Evolutionary conservation across 2,888 invertebrate genomes (phyloP).

Genomic region (Andricus quercusramuli): DNA sequence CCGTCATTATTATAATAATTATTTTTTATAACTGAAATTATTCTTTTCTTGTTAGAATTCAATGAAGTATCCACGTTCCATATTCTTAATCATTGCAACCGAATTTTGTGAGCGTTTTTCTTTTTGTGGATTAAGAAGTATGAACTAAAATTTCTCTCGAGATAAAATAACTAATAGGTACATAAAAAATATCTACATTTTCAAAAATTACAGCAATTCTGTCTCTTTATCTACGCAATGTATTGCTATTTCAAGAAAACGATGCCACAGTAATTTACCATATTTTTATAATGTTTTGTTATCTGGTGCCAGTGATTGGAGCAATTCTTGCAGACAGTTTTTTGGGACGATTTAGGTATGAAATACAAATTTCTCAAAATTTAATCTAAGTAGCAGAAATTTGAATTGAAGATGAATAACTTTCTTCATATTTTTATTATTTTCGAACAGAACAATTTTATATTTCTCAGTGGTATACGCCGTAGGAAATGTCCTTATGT

Average conservation of each 20-base stretch:
- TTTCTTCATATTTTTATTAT: conserved; percentile 36
- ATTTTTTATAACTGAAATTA: conserved; percentile 12
- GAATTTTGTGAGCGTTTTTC: conserved; percentile 94
- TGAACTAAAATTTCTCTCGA: conserved; percentile 62
- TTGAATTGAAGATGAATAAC: conserved; percentile 14
- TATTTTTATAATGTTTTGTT: conserved; percentile 88
- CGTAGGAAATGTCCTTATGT: conserved; percentile 85
- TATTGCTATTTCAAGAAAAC: conserved; percentile 84
- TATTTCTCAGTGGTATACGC: conserved; percentile 88
- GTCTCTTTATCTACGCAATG: conserved; percentile 87
- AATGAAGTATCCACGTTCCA: conserved; percentile 83
- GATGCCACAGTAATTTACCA: conserved; percentile 88
- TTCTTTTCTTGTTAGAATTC: conserved; percentile 44
- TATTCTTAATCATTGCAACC: conserved; percentile 90
- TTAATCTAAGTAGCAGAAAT: not conserved
- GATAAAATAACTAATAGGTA: not conserved
- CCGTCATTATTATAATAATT: no score
- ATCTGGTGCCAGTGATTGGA: conserved; percentile 88
- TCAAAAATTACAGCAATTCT: conserved; percentile 84
- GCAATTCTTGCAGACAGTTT: conserved; percentile 89
- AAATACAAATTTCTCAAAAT: not conserved
- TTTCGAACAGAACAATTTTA: conserved; percentile 82
- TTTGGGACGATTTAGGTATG: conserved; percentile 85
- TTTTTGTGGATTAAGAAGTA: conserved; percentile 90
- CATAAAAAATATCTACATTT: not conserved